Evolutionary conservation across 2,113 vertebrate genomes (phyloP), one percentile per base, ranked within the genome.

Genomic region (Gambusia holbrooki): DNA sequence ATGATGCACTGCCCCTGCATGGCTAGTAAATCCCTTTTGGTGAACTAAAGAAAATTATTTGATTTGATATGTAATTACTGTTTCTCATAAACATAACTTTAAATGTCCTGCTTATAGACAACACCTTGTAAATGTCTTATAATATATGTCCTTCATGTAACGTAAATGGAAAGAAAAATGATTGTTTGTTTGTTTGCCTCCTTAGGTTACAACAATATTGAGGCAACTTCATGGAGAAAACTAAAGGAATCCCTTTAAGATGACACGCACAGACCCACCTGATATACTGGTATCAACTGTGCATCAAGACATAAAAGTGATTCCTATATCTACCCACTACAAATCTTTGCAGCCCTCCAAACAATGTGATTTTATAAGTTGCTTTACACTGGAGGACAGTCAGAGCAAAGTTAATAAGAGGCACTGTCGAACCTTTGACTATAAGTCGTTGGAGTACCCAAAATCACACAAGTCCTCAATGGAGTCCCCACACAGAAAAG

Each of bases 191-290:
- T 87, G 8, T 82, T 73, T 77, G 6, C 67, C 61, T 82, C 62
- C 83, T 27, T 79, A 95, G 95, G 92, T 37, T 77, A 85, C 75
- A 77, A 83, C 90, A 86, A 86, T 84, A 92, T 95, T 93, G 82
- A 96, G 94, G 92, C 92, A 80, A 73, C 94, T 95, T 97, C 91
- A 98, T 95, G 94, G 91, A 92, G 87, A 92, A 87, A 73, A 66
- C 90, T 88, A 93, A 94, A 94, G 93, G 88, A 94, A 94, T 92
- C 69, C 76, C 92, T 93, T 95, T 96, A 99, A 99, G 95, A 99
- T 99, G 98, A 99, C 97, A 97, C 97, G 97, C 91, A 99, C 98
- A 82, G 96, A 98, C 94, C 96, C 95, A 35, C 97, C 97, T 93
- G 97, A 97, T 88, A 93, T 98, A 94, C 95, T 98, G 90, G 94